Base-by-base conservation (phyloP, 2,113 vertebrate genomes). In the Centropus bengalensis region DNA sequence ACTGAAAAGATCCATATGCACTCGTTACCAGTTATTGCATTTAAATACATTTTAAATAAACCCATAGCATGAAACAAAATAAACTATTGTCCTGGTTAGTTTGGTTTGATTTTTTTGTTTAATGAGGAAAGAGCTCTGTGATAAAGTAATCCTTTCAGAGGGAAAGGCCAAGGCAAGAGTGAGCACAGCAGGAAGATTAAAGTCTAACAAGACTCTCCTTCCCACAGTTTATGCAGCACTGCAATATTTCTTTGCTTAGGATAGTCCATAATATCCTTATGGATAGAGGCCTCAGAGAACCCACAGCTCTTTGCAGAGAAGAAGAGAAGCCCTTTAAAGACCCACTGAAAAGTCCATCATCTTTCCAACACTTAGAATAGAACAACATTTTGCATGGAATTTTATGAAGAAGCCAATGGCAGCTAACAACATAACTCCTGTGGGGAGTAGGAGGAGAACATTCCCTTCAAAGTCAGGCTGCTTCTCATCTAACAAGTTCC, bases 21-120 rank as follows among this genome's bases (percentile, higher is more conserved):
- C 82, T 93, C 30, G 7, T 94, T 97, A 95, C 96, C 93, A 95
- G 91, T 93, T 96, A 96, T 93, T 94, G 92, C 88, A 21, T 89
- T 93, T 94, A 75, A 97, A 96, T 97, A 94, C 86, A 83, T 88
- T 97, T 97, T 91, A 97, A 96, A 96, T 96, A 96, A 97, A 95
- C 88, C 56, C 89, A 64, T 89, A 78, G 81, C 89, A 94, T 86
- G 66, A 96, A 91, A 91, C 36, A 94, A 97, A 96, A 95, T 96
- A 96, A 96, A 95, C 96, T 52, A 71, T 62, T 68, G 91, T 91
- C 93, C 96, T 88, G 94, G 95, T 92, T 86, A 89, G 89, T 96
- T 97, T 97, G 86, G 82, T 94, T 94, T 92, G 56, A 88, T 93
- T 91, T 93, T 89, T 89, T 94, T 79, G 84, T 96, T 96, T 95